Evolutionary conservation across 1,140 invertebrate genomes (phyloP).

Genomic region (Diabrotica undecimpunctata): DNA sequence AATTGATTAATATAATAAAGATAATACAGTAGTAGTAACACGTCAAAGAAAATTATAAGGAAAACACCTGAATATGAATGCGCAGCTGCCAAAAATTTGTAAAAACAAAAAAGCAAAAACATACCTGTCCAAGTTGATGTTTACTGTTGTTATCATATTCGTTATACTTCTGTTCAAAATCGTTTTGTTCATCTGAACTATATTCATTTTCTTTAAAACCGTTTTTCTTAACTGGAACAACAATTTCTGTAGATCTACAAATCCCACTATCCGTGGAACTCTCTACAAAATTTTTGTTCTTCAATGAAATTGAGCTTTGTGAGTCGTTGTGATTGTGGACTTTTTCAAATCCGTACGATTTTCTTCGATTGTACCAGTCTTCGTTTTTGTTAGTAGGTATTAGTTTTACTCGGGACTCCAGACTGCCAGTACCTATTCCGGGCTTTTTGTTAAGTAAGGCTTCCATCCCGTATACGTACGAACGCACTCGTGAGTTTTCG

Average conservation of each 20-base stretch:
- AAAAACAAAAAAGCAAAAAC: not conserved
- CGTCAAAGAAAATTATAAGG: too few relatives aligned
- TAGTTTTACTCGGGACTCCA: conserved; percentile 53
- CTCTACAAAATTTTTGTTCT: conserved; percentile 55
- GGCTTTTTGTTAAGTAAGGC: conserved; percentile 41
- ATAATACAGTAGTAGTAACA: too few relatives aligned
- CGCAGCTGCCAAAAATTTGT: too few relatives aligned
- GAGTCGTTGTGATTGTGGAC: conserved; percentile 51
- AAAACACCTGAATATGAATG: too few relatives aligned
- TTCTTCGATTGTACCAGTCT: conserved; percentile 66
- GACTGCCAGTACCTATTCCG: conserved; percentile 53
- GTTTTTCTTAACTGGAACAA: conserved; percentile 31
- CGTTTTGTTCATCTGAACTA: conserved; percentile 29
- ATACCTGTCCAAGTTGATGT: conserved; percentile 12
- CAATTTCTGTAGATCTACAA: conserved; percentile 63
- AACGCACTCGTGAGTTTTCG: conserved; percentile 41
- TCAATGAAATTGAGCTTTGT: conserved; percentile 44
- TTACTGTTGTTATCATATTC: conserved; percentile 16
- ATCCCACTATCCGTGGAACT: conserved; percentile 70
- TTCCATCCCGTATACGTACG: conserved; percentile 50
- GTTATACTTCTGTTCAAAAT: conserved; percentile 23
- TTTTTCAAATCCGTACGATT: conserved; percentile 72
- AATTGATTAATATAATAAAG: too few relatives aligned
- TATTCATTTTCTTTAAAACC: conserved; percentile 17
- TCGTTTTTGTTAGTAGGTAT: conserved; percentile 47